A percentile compares a stretch with the other conserved stretches of the same genome.
Evolutionary conservation across 2,797 vertebrate genomes (phyloP).

Genomic region (Epinephelus malabaricus): DNA sequence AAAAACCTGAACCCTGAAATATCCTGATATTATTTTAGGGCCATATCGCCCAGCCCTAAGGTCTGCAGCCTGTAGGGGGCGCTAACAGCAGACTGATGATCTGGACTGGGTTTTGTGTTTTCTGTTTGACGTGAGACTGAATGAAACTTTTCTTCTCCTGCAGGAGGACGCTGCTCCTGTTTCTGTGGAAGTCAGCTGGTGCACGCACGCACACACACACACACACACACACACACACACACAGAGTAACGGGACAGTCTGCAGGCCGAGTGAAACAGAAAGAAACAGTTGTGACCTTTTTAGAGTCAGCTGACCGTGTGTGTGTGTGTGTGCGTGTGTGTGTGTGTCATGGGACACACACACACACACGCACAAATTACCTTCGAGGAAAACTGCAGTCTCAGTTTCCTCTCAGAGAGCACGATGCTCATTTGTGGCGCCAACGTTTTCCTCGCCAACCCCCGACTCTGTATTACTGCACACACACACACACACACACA

Average conservation of each 20-base stretch:
- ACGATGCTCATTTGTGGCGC: conserved; percentile 39
- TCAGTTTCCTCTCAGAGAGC: conserved; percentile 26
- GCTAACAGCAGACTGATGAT: too few relatives aligned
- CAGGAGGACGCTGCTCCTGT: conserved; percentile 29
- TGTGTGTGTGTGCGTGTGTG: conserved; percentile 19
- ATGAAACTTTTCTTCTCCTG: conserved; percentile 38
- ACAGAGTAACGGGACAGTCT: too few relatives aligned
- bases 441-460: conserved; percentile 22
- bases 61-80: too few relatives aligned
- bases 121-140: conserved; percentile 4
- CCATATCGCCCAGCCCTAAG: too few relatives aligned
- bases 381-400: conserved; percentile 46
- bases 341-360: not conserved
- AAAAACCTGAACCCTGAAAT: too few relatives aligned
- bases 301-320: not conserved
- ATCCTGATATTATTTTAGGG: too few relatives aligned
- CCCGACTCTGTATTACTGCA: not conserved
- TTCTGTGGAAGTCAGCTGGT: conserved; percentile 35
- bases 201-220: conserved; percentile 27
- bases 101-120: not conserved
- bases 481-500: conserved; percentile 2
- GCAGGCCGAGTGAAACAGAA: too few relatives aligned
- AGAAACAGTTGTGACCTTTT: too few relatives aligned
- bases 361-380: too few relatives aligned
- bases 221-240: not conserved